phyloP scores from a whole-genome alignment of 2,888 invertebrate species.

The Prionchulus punctatus region DNA sequence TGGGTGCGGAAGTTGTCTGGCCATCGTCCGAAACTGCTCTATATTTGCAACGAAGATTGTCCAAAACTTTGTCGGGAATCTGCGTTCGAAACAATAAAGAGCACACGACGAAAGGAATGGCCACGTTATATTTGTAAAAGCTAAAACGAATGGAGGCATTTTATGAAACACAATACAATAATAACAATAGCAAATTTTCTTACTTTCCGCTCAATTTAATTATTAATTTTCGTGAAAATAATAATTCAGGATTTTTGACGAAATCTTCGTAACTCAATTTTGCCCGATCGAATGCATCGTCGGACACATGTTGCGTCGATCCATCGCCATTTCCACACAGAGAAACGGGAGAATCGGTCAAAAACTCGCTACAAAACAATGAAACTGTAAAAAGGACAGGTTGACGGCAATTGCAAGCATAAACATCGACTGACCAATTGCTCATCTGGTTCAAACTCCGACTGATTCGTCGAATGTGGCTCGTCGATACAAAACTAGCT shows the following conservation, averaged over 20 bases:
- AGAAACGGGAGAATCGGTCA: conserved; percentile 53
- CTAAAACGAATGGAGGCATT: not conserved
- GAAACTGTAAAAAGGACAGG: too few species aligned
- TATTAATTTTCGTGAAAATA: not conserved
- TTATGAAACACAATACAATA: not conserved
- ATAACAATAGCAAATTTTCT: conserved; percentile 15
- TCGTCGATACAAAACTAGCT: too few species aligned
- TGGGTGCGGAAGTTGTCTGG: too few species aligned
- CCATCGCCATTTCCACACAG: conserved; percentile 54
- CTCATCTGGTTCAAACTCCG: too few species aligned
- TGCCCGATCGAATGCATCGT: conserved; percentile 48
- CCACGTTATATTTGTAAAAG: not conserved
- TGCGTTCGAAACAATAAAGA: not conserved
- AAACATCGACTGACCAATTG: too few species aligned
- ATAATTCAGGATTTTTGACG: conserved; percentile 49
- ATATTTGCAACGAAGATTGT: not conserved
- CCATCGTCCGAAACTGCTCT: too few species aligned
- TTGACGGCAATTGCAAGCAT: too few species aligned
- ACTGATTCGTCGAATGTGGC: too few species aligned
- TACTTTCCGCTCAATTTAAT: conserved; percentile 49
- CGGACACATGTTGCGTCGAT: conserved; percentile 39
- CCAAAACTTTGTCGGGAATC: not conserved
- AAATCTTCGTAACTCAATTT: conserved; percentile 47
- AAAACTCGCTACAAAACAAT: too few species aligned
- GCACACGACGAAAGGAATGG: not conserved